Evolutionary conservation across 2,113 vertebrate genomes (phyloP).

Genomic region (Aepyceros melampus): DNA sequence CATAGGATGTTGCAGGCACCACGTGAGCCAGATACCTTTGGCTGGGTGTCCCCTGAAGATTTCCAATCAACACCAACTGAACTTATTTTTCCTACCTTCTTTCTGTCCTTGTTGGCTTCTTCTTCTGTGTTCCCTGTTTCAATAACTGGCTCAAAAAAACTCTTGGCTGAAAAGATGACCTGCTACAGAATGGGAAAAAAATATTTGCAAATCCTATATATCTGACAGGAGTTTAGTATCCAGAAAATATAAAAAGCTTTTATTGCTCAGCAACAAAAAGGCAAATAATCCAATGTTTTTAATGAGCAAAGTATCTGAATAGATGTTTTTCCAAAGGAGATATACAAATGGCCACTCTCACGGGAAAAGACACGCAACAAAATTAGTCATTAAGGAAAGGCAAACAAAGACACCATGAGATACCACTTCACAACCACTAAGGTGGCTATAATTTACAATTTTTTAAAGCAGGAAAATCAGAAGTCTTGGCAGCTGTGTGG

Average conservation of each 20-base stretch:
- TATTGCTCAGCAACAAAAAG: not conserved
- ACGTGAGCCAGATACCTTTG: not conserved
- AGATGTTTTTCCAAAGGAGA: not conserved
- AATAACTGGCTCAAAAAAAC: not conserved
- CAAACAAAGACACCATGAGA: not conserved
- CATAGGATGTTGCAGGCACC: not conserved
- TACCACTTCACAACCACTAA: not conserved
- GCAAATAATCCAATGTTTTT: not conserved
- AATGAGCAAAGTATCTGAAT: not conserved
- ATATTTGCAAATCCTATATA: not conserved
- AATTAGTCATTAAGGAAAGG: not conserved
- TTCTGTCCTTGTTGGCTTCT: not conserved
- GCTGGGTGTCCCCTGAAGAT: not conserved
- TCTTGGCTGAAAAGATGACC: not conserved
- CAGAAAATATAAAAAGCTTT: not conserved
- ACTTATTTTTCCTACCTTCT: not conserved
- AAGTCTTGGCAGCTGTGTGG: not conserved
- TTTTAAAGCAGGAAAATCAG: not conserved
- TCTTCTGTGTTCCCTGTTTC: not conserved
- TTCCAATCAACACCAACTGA: not conserved
- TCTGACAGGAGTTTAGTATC: not conserved
- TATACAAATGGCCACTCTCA: not conserved
- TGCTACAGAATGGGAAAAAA: not conserved
- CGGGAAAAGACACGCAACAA: not conserved
- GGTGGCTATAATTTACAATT: not conserved